These are phyloP conservation scores for Channa striata DNA, from an alignment of 2,797 vertebrate species.

Conservation along the genomic window DNA sequence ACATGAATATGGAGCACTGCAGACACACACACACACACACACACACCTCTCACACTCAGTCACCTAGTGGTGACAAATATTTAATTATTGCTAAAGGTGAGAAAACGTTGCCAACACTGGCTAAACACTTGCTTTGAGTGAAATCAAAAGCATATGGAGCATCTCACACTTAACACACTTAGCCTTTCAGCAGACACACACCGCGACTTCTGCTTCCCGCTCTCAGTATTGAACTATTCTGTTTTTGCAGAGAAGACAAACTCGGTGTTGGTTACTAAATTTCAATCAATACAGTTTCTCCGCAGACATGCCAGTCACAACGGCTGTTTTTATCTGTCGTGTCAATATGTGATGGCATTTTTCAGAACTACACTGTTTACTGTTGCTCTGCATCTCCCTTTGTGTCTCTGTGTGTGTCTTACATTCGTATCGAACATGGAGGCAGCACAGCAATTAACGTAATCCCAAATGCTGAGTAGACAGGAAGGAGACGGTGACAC, in stretches of 20 bases:
- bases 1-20: not conserved
- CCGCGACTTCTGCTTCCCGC: conserved; percentile 17
- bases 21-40: conserved; percentile 5
- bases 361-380: not conserved
- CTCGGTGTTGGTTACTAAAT: conserved; percentile 22
- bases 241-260: conserved; percentile 19
- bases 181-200: conserved; percentile 32
- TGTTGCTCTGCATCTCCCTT: not conserved
- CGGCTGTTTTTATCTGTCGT: not conserved
- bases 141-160: conserved; percentile 42
- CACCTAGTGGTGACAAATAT: conserved; percentile 2
- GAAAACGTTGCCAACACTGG: conserved; percentile 35
- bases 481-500: conserved; percentile 40
- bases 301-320: conserved; percentile 35
- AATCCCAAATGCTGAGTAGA: conserved; percentile 40
- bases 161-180: conserved; percentile 7
- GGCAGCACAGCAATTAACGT: conserved; percentile 33
- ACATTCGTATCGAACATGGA: conserved; percentile 15
- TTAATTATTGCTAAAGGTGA: conserved; percentile 28
- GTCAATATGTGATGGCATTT: conserved; percentile 43
- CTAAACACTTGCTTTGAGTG: conserved; percentile 54
- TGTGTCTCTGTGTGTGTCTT: conserved; percentile 8
- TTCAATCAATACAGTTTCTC: conserved; percentile 34
- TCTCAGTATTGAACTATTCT: conserved; percentile 26
- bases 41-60: conserved; percentile 13